Evolutionary conservation across 2,888 invertebrate genomes (phyloP).

Genomic region (Cephus sareptanus): DNA sequence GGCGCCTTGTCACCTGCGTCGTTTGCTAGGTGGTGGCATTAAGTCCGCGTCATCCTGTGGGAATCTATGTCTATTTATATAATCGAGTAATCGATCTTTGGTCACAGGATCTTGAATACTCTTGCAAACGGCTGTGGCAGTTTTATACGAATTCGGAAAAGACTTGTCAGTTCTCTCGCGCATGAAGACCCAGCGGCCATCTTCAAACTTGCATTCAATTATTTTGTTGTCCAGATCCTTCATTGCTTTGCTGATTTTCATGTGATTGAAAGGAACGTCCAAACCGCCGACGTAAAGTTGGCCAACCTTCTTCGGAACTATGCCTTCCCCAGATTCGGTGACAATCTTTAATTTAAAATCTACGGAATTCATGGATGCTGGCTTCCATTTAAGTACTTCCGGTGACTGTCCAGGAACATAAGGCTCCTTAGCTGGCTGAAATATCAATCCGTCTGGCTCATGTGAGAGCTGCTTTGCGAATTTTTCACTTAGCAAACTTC

Average conservation of each 20-base stretch:
- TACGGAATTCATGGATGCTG: conserved; percentile 91
- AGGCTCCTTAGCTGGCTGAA: conserved; percentile 90
- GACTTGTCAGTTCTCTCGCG: conserved; percentile 96
- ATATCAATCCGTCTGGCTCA: conserved; percentile 98
- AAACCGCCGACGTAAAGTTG: conserved; percentile 82
- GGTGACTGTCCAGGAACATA: conserved; percentile 86
- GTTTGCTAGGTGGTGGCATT: conserved; percentile 79
- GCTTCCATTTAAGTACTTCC: conserved; percentile 97
- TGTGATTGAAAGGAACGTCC: conserved; percentile 75
- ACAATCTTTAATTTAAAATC: conserved; percentile 92
- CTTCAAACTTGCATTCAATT: conserved; percentile 91
- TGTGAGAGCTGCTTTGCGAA: conserved; percentile 88
- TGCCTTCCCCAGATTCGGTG: conserved; percentile 77
- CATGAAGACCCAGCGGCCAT: conserved; percentile 91
- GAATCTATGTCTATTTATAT: conserved; percentile 75
- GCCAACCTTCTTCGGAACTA: conserved; percentile 77
- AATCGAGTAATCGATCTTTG: conserved; percentile 81
- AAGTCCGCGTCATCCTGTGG: conserved; percentile 73
- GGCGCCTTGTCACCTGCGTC: conserved; percentile 63
- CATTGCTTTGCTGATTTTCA: conserved; percentile 83
- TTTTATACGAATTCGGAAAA: conserved; percentile 89
- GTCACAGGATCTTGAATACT: conserved; percentile 89
- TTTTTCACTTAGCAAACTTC: conserved; percentile 80
- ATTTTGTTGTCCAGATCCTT: conserved; percentile 91
- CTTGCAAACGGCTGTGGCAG: conserved; percentile 87